phyloP scores from a whole-genome alignment of 2,113 vertebrate species.

The Prolemur simus region DNA sequence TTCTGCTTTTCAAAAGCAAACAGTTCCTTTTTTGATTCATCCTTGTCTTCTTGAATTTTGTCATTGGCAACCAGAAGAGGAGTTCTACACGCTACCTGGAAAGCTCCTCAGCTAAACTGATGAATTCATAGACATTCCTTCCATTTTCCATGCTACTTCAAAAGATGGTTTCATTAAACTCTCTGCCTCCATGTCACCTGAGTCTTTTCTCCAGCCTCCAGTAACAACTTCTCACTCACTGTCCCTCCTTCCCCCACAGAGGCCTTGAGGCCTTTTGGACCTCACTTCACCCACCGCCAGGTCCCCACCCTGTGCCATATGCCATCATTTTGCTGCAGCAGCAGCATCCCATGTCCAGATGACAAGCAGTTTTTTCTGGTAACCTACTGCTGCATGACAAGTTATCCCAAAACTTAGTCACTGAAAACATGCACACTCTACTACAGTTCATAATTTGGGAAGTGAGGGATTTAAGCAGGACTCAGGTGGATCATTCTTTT shows the following conservation, averaged over 20 bases:
- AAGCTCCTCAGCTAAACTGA: not conserved
- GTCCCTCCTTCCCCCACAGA: not conserved
- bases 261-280: not conserved
- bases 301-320: not conserved
- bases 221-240: too few relatives aligned
- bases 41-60: slow-evolving; percentile 1
- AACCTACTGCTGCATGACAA: not conserved
- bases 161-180: not conserved
- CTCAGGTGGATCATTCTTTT: not conserved
- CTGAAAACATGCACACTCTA: not conserved
- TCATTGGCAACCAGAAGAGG: not conserved
- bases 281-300: not conserved
- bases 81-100: not conserved
- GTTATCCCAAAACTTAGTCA: not conserved
- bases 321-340: not conserved
- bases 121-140: not conserved
- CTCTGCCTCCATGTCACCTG: rapidly evolving
- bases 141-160: not conserved
- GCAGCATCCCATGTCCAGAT: not conserved
- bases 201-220: not conserved
- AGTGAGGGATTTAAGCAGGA: not conserved
- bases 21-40: not conserved
- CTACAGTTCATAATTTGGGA: not conserved
- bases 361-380: not conserved
- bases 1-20: not conserved